A percentile compares a stretch with the other conserved stretches of the same genome.
phyloP scores from a whole-genome alignment of 2,888 invertebrate genomes.

The Tridacna crocea region DNA sequence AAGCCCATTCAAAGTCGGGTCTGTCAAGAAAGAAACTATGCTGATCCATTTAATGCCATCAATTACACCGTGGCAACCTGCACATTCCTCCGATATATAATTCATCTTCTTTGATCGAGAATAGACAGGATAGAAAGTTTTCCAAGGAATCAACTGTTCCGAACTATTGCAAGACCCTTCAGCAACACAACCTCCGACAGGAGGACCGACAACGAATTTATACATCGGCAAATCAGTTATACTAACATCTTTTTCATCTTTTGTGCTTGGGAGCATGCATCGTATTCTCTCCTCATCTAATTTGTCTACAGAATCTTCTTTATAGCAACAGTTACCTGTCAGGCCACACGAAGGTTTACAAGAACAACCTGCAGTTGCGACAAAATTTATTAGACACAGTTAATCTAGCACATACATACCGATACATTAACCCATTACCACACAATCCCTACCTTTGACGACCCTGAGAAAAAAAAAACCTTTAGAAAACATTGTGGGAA shows the following conservation, averaged over 20 bases:
- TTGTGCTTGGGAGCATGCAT: slow-evolving; percentile 13
- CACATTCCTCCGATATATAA: slow-evolving; percentile 10
- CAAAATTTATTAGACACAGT: too few species aligned
- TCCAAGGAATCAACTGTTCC: not conserved
- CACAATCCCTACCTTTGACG: too few species aligned
- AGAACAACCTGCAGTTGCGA: slow-evolving; percentile 7
- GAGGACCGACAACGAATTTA: slow-evolving; percentile 8
- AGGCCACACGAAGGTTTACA: not conserved
- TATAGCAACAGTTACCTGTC: slow-evolving; percentile 16
- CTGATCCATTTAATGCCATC: slow-evolving; percentile 1
- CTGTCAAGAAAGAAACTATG: not conserved
- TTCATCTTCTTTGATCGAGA: not conserved
- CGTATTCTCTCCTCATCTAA: not conserved
- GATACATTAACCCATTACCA: too few species aligned
- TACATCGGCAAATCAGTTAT: not conserved
- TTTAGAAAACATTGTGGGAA: too few species aligned
- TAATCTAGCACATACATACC: too few species aligned
- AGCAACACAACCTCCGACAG: not conserved
- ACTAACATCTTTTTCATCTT: not conserved
- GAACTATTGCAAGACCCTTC: not conserved
- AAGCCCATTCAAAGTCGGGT: too few species aligned
- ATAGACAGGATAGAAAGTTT: slow-evolving; percentile 8
- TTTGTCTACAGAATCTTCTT: not conserved
- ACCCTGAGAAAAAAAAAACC: too few species aligned
- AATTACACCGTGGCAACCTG: slow-evolving; percentile 10